Conservation (phyloP, 2,797 vertebrate species). For the Uromys caudimaculatus region DNA sequence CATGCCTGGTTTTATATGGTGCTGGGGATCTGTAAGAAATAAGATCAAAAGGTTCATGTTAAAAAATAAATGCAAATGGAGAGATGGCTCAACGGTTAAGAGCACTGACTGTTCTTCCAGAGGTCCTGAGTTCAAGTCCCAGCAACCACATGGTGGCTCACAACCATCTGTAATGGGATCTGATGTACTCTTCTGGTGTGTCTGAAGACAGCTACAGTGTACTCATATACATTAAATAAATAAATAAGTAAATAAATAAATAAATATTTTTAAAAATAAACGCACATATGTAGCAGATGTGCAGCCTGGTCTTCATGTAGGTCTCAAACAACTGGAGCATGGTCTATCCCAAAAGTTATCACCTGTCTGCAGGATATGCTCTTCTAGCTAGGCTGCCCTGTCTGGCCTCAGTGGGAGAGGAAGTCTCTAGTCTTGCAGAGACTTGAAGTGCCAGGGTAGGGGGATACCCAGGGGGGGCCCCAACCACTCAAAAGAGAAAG, state of each 20-base stretch:
- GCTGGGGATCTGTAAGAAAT: not conserved
- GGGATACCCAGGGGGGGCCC: not conserved
- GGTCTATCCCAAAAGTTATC: not conserved
- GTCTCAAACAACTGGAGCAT: not conserved
- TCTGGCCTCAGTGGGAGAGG: not conserved
- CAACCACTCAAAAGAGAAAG: not conserved
- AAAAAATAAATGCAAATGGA: not conserved
- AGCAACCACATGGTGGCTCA: not conserved
- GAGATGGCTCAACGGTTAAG: not conserved
- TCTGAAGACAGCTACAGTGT: not conserved
- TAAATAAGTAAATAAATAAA: not conserved
- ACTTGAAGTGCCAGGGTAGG: not conserved
- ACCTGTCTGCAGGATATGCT: not conserved
- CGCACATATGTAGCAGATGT: not conserved
- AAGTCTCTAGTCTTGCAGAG: not conserved
- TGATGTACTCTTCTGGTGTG: not conserved
- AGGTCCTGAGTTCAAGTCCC: not conserved
- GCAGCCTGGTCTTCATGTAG: not conserved
- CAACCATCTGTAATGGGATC: not conserved
- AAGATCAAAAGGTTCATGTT: not conserved
- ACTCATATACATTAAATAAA: not conserved
- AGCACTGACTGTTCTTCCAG: not conserved
- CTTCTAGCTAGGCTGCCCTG: not conserved
- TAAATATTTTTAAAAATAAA: not conserved
- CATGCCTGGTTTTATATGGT: not conserved